Percentiles rank a stretch among this genome's conserved stretches.
Conservation (phyloP, 2,888 invertebrate species). For the Ganaspis brasiliensis region DNA sequence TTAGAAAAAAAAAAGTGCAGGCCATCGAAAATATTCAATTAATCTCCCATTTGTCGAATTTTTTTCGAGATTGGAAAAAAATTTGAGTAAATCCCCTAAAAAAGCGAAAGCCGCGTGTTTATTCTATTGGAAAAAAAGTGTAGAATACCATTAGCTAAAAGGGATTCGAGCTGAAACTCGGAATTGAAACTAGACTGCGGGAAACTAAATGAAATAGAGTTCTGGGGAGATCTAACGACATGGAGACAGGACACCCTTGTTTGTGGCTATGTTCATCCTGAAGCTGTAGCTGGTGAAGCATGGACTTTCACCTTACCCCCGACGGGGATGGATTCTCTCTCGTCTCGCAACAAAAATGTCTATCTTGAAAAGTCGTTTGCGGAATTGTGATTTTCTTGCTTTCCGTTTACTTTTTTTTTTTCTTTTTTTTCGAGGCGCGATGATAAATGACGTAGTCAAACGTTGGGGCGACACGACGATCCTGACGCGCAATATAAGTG, state of each 20-base stretch:
- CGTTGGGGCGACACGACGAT: slow-evolving; percentile 34
- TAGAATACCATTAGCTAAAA: slow-evolving; percentile 21
- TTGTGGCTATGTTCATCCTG: slow-evolving; percentile 19
- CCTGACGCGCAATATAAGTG: slow-evolving; percentile 30
- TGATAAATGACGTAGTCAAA: slow-evolving; percentile 38
- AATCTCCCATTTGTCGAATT: neutral
- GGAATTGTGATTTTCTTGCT: slow-evolving; percentile 41
- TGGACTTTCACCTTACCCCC: slow-evolving; percentile 26
- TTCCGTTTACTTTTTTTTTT: slow-evolving; percentile 19
- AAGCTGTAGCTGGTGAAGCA: neutral
- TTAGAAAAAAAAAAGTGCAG: neutral
- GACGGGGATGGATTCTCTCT: slow-evolving; percentile 19
- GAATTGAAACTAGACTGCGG: neutral
- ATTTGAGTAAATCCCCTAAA: neutral
- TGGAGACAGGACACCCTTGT: slow-evolving; percentile 23
- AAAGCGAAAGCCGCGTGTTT: neutral
- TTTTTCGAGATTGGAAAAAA: neutral
- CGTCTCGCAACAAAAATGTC: slow-evolving; percentile 20
- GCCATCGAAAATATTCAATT: neutral
- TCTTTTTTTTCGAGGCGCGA: neutral
- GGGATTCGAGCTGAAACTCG: neutral
- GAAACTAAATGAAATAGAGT: slow-evolving; percentile 19
- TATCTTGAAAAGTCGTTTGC: slow-evolving; percentile 40
- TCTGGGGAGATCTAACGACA: slow-evolving; percentile 7
- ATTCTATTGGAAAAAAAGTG: neutral